Percentiles rank a stretch among this genome's conserved stretches.
Conservation (phyloP, 1,140 invertebrate genomes). For the Hycleus cichorii region DNA sequence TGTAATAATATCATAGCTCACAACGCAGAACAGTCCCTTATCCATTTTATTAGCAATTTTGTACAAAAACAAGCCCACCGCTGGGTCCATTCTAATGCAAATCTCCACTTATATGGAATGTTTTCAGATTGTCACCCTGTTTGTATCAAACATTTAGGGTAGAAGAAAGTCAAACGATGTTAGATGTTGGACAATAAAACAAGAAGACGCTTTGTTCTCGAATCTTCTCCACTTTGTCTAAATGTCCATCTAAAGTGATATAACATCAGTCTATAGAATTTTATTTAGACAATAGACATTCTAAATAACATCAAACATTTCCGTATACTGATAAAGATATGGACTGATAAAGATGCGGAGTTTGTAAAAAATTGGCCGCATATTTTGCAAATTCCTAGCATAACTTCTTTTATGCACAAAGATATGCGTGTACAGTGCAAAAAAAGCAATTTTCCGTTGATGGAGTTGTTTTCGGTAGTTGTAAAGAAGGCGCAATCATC, state of each 20-base stretch:
- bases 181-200: slow-evolving; percentile 7
- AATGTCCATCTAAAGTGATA: neutral
- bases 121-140: slow-evolving; percentile 5
- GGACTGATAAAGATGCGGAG: too few species aligned
- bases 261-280: neutral
- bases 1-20: neutral
- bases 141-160: neutral
- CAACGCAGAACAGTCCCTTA: slow-evolving; percentile 3
- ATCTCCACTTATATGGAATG: slow-evolving; percentile 1
- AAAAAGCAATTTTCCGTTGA: too few species aligned
- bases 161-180: slow-evolving; percentile 6
- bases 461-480: too few species aligned
- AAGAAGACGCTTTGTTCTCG: slow-evolving; percentile 9
- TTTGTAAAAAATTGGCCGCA: too few species aligned
- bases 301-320: too few species aligned
- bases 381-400: too few species aligned
- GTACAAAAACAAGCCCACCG: neutral
- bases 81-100: slow-evolving; percentile 10
- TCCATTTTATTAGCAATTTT: slow-evolving; percentile 11
- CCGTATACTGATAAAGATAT: too few species aligned
- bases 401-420: too few species aligned
- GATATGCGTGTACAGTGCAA: too few species aligned
- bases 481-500: too few species aligned
- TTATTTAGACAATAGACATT: too few species aligned
- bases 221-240: slow-evolving; percentile 8